Percentiles rank a stretch among this genome's conserved stretches.
phyloP scores from a whole-genome alignment of 2,797 vertebrate species.

The Gallinago stenura region DNA sequence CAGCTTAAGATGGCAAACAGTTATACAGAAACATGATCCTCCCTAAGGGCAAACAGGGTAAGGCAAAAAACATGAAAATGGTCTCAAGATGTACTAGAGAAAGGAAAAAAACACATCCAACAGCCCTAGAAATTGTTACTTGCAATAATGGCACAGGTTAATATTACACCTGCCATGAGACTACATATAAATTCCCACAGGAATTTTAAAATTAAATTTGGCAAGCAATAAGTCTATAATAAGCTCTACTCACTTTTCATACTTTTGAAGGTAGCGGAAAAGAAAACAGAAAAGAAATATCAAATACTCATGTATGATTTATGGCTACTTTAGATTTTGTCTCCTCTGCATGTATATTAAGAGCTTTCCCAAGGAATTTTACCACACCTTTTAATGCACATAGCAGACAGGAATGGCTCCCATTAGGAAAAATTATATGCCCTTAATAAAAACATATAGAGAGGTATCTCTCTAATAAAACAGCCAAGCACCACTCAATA shows the following conservation, averaged over 20 bases:
- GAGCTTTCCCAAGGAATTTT: slow-evolving; percentile 30
- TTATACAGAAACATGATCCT: slow-evolving; percentile 8
- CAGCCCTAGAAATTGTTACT: not conserved
- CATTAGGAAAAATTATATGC: not conserved
- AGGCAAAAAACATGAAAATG: not conserved
- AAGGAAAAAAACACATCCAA: not conserved
- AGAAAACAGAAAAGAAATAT: not conserved
- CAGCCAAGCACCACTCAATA: not conserved
- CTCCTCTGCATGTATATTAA: not conserved
- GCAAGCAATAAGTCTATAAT: slow-evolving; percentile 1
- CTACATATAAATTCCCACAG: not conserved
- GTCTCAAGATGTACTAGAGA: not conserved
- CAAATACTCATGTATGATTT: not conserved
- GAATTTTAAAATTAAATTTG: not conserved
- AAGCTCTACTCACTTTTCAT: slow-evolving; percentile 13
- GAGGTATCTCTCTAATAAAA: not conserved
- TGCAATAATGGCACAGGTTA: slow-evolving; percentile 14
- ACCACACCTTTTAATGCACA: not conserved
- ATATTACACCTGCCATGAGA: slow-evolving; percentile 11
- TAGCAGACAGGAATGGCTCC: not conserved
- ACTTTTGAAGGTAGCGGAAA: not conserved
- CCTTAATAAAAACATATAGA: not conserved
- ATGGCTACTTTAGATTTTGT: not conserved
- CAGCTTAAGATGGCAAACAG: not conserved
- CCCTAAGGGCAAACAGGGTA: not conserved